These are phyloP conservation scores for Rhegmatorhina hoffmannsi DNA, from an alignment of 2,113 vertebrate genomes.

Conservation along the genomic window DNA sequence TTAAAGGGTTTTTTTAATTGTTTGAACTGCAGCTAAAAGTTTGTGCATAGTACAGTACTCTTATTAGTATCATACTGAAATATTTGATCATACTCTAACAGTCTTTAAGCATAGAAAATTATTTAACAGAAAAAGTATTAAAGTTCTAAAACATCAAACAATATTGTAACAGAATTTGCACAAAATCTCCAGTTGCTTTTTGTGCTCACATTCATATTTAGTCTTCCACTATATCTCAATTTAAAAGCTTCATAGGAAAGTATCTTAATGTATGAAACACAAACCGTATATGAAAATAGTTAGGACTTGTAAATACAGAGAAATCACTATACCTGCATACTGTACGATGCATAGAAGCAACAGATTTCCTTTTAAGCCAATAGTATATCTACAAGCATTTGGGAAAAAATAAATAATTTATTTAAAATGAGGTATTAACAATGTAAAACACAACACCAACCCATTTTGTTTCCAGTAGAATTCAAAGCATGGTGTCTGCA, in stretches of 20 bases:
- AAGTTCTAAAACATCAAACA: constrained; percentile 56
- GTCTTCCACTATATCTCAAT: constrained; percentile 78
- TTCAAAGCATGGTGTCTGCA: constrained; percentile 83
- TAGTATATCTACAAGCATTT: constrained; percentile 70
- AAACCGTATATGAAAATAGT: constrained; percentile 58
- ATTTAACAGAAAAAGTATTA: constrained; percentile 69
- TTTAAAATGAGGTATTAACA: constrained; percentile 67
- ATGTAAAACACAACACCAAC: constrained; percentile 62
- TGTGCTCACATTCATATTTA: constrained; percentile 70
- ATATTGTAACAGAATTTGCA: constrained; percentile 59
- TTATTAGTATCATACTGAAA: constrained; percentile 65
- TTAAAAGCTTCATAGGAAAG: constrained; percentile 68
- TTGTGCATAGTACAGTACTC: constrained; percentile 75
- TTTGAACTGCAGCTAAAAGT: constrained; percentile 56
- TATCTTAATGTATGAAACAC: constrained; percentile 67
- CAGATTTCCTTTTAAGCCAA: constrained; percentile 63
- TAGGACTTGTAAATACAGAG: constrained; percentile 77
- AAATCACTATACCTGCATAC: constrained; percentile 56
- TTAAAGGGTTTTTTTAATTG: constrained; percentile 51
- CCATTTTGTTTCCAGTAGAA: constrained; percentile 75
- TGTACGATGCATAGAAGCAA: constrained; percentile 70
- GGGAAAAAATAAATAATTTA: constrained; percentile 51
- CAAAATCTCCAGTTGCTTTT: constrained; percentile 71
- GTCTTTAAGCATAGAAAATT: constrained; percentile 73
- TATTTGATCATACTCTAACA: constrained; percentile 60